phyloP scores from a whole-genome alignment of 2,797 vertebrate species.

The Tauraco hartlaubi region DNA sequence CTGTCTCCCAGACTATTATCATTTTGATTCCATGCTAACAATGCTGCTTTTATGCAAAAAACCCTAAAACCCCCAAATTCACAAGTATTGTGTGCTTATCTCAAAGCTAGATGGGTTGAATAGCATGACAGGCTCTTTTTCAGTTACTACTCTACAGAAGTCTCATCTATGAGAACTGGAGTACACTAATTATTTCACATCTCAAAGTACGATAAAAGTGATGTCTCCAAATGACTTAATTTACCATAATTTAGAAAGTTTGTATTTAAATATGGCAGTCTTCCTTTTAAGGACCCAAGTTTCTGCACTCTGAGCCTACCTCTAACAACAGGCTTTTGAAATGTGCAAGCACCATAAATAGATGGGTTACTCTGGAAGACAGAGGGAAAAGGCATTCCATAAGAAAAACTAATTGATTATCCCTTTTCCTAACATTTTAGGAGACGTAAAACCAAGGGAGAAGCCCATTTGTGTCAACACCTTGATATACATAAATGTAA shows the following conservation, averaged over 20 bases:
- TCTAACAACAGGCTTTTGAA: neutral
- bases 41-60: slow-evolving; percentile 13
- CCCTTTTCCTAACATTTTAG: neutral
- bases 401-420: neutral
- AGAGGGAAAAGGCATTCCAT: neutral
- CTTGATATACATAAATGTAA: neutral
- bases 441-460: neutral
- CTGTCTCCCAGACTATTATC: neutral
- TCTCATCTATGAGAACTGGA: neutral
- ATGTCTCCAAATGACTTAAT: neutral
- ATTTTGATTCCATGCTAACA: slow-evolving; percentile 30
- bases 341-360: neutral
- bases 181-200: neutral
- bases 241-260: neutral
- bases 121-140: neutral
- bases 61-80: neutral
- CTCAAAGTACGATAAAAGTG: neutral
- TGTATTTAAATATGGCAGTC: neutral
- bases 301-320: neutral
- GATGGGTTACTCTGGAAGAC: neutral
- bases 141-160: neutral
- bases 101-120: neutral
- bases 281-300: neutral
- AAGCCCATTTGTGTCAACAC: neutral
- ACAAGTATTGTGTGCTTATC: neutral